Base-by-base conservation (phyloP, 2,888 invertebrate species). In the Meliscaeva auricollis region DNA sequence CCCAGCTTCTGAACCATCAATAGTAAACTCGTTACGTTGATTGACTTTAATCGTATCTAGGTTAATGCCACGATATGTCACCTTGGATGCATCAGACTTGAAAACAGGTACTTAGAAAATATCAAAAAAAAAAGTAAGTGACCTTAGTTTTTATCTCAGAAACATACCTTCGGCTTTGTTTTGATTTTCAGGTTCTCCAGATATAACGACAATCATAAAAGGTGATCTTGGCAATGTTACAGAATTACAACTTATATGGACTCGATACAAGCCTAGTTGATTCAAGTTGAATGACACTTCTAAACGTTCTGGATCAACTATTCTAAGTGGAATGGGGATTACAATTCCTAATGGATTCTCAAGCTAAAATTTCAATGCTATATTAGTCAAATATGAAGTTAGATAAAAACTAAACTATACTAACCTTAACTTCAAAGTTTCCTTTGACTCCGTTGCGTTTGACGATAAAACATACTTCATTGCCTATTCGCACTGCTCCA, bases 1-100 rank as follows among this genome's bases (percentile, higher is more conserved):
- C 69, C 98, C 99, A 20, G 92, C 92, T 9, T 87, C 87, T 3
- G 91, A 91, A 32, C 89, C 91, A 77, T 92, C 91, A 44, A 92
- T 90, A 2, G 89, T 90, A 72, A 92, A 91, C 83, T 92, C 91
- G 72, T 92, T 91, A n/a, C 89, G 89, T 66, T 89, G 90, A 73
- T 90, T 89, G 13, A 91, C 87, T 66, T 87, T 87, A n/a, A 91
- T 89, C 46, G 89, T 89, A 32, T 88, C 88, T 4, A 92, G 80
- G 0, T 91, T 91, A 22, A 89, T 50, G 1, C 92, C 92, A 22
- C 90, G 90, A 68, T 89, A 88, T 2, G 88, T 88, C 2, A 92
- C 91, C 70, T 89, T 90, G 6, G 89, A 89, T 52, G 90, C 90
- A 88, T 91, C 91, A 3, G 91, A 91, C 38, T 89, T 88, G 54